Evolutionary conservation across 2,888 invertebrate genomes (phyloP), one percentile per base, ranked within the genome.

Genomic region (Nasonia oneida): DNA sequence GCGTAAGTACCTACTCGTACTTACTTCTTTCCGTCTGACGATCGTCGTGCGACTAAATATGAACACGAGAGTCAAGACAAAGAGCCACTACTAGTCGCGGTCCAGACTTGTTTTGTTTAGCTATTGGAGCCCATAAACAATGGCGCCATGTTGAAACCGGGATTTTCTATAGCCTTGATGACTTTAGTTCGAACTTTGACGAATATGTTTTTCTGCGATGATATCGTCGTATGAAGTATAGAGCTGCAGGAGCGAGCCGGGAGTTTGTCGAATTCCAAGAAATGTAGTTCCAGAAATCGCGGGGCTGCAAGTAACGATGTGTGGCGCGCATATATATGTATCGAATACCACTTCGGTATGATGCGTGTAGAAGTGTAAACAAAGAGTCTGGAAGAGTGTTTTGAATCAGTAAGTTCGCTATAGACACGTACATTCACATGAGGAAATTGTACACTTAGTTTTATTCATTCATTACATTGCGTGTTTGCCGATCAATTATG

Each of bases 81-180:
- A 23, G 57, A 61, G n/a, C 29, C 33, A n/a, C 53, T 33, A 10
- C 39, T 64, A 39, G 37, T 57, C 39, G 67, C 12, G 57, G 15
- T 67, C 33, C 29, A 33, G 67, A 1, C 14, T 67, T 82, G 50
- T 75, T 82, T 81, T 82, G 47, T 67, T 75, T 71, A 50, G 3
- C 18, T n/a, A 64, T 64, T 33, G 74, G 61, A 29, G 50, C 8
- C 67, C 57, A 71, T 71, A 80, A 70, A 70, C 80, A 80, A 71
- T 71, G 23, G 37, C 70, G 80, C 71, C 80, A 71, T 71, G 74
- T 75, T 79, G 81, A 37, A 42, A 12, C 23, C 3, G 57, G n/a
- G 57, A 8, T n/a, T 61, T 47, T 47, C 6, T 33, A 53, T 33
- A 33, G 42, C 0, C 37, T n/a, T 39, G 14, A 23, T 39, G 18